A percentile compares a stretch with the other conserved stretches of the same genome.
Evolutionary conservation across 2,797 vertebrate species (phyloP).

Genomic region (Catostomus latipinnis): DNA sequence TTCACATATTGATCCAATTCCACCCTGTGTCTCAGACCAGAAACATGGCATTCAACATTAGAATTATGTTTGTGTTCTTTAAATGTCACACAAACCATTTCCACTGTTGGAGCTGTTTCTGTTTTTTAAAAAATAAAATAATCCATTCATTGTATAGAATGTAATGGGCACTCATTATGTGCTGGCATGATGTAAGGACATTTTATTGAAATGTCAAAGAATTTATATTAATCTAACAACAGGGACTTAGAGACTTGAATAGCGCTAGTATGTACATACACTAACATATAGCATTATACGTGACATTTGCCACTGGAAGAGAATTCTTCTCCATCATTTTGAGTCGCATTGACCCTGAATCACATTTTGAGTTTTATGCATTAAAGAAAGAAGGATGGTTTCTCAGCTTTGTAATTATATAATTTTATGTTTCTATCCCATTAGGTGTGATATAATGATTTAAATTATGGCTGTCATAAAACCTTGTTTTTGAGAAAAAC

Average conservation of each 20-base stretch:
- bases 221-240: slow-evolving; percentile 26
- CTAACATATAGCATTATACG: no score
- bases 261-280: no score
- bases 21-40: not conserved
- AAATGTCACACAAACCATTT: slow-evolving; percentile 42
- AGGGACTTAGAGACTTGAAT: not conserved
- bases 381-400: no score
- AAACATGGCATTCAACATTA: slow-evolving; percentile 24
- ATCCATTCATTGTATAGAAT: not conserved
- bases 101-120: not conserved
- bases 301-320: no score
- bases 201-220: slow-evolving; percentile 43
- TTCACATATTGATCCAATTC: slow-evolving; percentile 25
- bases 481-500: no score
- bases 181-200: slow-evolving; percentile 13
- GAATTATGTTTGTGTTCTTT: slow-evolving; percentile 11
- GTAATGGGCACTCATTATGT: slow-evolving; percentile 17
- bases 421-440: no score
- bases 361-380: no score
- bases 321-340: no score
- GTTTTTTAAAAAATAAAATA: slow-evolving; percentile 14
- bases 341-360: no score
- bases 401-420: no score
- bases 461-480: no score
- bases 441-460: no score